A percentile compares a stretch with the other conserved stretches of the same genome.
Conservation (phyloP, 2,113 vertebrate genomes). For the Pteruthius melanotis region DNA sequence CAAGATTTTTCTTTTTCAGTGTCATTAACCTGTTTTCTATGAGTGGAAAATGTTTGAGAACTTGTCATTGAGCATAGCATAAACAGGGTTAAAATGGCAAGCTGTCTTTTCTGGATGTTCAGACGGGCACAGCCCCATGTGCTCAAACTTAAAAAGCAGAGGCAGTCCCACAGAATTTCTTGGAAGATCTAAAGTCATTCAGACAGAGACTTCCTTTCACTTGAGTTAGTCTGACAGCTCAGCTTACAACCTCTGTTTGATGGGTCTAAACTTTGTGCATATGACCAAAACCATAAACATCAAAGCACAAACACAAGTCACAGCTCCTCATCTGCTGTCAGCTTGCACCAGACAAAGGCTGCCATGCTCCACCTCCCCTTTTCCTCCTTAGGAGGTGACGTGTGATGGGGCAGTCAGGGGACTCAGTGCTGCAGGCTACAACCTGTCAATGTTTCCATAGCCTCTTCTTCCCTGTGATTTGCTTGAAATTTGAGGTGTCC, state of each 20-base stretch:
- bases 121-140: background rate
- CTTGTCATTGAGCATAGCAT: background rate
- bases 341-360: background rate
- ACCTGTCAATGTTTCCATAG: background rate
- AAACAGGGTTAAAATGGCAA: background rate
- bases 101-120: background rate
- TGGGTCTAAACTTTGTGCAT: slow-evolving; percentile 43
- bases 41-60: background rate
- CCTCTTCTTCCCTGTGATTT: background rate
- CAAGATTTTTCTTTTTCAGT: background rate
- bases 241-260: slow-evolving; percentile 23
- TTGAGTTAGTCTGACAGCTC: slow-evolving; percentile 57
- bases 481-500: background rate
- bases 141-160: background rate
- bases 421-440: background rate
- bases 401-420: rapidly evolving
- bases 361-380: background rate
- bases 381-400: background rate
- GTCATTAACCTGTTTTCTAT: background rate
- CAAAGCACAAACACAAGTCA: background rate
- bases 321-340: background rate
- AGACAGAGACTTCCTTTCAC: slow-evolving; percentile 45
- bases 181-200: background rate
- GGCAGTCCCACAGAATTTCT: slow-evolving; percentile 12
- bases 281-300: slow-evolving; percentile 57